Percentiles rank a stretch among this genome's conserved stretches.
phyloP scores from a whole-genome alignment of 1,140 invertebrate genomes.

The Drosophila sturtevanti region DNA sequence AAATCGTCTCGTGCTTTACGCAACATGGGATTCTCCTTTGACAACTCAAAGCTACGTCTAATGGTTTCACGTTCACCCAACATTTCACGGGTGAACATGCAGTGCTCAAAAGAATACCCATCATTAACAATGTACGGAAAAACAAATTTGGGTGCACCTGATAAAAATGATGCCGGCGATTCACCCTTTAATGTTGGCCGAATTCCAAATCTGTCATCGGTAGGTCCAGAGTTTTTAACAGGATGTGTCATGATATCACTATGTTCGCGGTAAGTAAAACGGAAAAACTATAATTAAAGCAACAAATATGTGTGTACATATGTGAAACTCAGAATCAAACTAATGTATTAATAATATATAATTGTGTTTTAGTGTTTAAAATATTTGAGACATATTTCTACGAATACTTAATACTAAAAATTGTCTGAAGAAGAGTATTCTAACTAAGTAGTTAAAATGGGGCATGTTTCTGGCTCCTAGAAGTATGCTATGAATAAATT shows the following conservation, averaged over 20 bases:
- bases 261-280: background rate
- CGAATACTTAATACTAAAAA: background rate
- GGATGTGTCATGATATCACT: background rate
- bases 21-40: slow-evolving; percentile 27
- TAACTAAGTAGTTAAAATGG: too few species aligned
- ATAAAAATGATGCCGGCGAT: background rate
- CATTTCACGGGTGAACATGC: slow-evolving; percentile 8
- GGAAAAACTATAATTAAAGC: background rate
- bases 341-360: background rate
- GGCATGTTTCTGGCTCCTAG: too few species aligned
- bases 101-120: background rate
- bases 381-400: background rate
- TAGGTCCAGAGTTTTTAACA: background rate
- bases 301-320: background rate
- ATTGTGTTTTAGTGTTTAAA: background rate
- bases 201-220: background rate
- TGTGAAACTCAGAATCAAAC: background rate
- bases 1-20: slow-evolving; percentile 6
- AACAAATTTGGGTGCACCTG: background rate
- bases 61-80: slow-evolving; percentile 14
- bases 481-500: too few species aligned
- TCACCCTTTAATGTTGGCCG: background rate
- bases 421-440: too few species aligned
- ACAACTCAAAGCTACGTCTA: slow-evolving; percentile 8
- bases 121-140: background rate